phyloP scores from a whole-genome alignment of 2,888 invertebrate species.

The Acleris emargana region DNA sequence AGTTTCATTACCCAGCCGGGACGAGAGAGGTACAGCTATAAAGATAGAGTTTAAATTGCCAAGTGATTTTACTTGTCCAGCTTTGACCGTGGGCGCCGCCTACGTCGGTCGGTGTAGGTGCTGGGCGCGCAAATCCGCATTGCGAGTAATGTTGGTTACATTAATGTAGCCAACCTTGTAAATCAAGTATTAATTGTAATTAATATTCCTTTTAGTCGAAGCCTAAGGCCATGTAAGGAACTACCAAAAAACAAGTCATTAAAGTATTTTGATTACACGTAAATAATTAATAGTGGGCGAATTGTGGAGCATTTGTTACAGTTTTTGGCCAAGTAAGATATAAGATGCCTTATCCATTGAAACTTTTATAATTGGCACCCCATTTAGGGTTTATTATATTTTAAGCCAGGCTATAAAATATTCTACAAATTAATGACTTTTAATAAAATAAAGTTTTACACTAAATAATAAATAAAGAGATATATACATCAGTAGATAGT shows the following conservation, averaged over 20 bases:
- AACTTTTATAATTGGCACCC: too few species aligned
- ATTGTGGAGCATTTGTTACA: too few species aligned
- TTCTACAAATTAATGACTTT: too few species aligned
- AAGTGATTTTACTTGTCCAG: conserved; percentile 33
- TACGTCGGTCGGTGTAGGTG: conserved; percentile 54
- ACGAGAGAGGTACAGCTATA: conserved; percentile 6
- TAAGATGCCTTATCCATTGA: too few species aligned
- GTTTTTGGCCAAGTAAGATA: too few species aligned
- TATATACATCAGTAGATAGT: too few species aligned
- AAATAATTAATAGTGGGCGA: too few species aligned
- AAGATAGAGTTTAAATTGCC: conserved; percentile 13
- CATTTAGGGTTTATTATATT: too few species aligned
- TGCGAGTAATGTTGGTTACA: conserved; percentile 50
- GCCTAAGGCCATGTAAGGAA: conserved; percentile 39
- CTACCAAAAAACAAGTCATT: conserved; percentile 3
- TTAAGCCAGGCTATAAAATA: too few species aligned
- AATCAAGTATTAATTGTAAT: conserved; percentile 47
- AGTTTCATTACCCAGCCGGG: conserved; percentile 35
- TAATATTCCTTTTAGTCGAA: conserved; percentile 50
- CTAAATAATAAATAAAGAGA: too few species aligned
- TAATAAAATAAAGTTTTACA: too few species aligned
- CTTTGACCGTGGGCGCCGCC: conserved; percentile 55
- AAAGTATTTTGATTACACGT: too few species aligned
- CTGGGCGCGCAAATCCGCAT: conserved; percentile 72
- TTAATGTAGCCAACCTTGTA: conserved; percentile 50